Conservation (phyloP, 2,113 vertebrate species). For the Channa argus region DNA sequence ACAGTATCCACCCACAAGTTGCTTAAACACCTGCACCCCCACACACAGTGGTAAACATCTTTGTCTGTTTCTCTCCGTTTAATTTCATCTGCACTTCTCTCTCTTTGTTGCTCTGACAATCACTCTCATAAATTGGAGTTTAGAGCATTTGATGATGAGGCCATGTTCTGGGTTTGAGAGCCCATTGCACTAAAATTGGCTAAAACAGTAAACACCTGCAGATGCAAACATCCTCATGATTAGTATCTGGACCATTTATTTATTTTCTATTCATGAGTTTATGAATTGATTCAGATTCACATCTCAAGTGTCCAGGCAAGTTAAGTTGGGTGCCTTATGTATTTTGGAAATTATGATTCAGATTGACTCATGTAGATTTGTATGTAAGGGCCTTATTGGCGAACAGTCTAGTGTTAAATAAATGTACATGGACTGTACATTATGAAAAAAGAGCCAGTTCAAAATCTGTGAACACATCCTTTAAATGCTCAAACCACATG, state of each 20-base stretch:
- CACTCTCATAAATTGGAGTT: background rate
- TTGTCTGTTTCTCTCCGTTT: constrained; percentile 6
- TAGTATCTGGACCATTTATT: background rate
- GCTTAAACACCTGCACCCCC: constrained; percentile 61
- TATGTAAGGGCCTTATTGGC: background rate
- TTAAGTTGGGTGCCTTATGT: no score
- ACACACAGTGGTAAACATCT: constrained; percentile 36
- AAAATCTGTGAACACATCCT: no score
- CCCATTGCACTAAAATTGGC: background rate
- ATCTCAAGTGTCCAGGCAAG: no score
- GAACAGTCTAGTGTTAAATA: background rate
- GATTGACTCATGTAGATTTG: no score
- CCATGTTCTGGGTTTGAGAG: background rate
- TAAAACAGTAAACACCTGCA: background rate
- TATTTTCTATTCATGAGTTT: background rate
- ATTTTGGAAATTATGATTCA: no score
- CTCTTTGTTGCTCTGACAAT: constrained; percentile 13
- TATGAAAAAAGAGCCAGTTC: no score
- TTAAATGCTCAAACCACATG: no score
- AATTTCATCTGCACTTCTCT: constrained; percentile 8
- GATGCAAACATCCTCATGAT: background rate
- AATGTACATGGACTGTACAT: no score
- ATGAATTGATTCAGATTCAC: background rate
- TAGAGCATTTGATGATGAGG: background rate
- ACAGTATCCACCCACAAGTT: constrained; percentile 88